Base-by-base conservation (phyloP, 2,113 vertebrate species). In the Rhabdornis inornatus region DNA sequence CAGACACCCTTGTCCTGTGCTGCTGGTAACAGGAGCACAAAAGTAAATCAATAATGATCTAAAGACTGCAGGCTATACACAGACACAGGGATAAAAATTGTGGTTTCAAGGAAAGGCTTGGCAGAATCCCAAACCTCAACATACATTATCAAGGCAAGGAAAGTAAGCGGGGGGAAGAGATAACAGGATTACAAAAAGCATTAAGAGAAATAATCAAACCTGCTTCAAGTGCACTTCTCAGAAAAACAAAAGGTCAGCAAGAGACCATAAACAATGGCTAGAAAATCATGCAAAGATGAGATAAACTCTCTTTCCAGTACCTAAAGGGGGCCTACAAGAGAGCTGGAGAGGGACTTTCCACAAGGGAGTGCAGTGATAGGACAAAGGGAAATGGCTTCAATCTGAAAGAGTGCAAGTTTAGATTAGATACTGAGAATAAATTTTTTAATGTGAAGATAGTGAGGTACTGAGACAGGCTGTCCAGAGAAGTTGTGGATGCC, bases 231-330 rank as follows among this genome's bases (percentile, higher is more conserved):
- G 64, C 63, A 85, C 50, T 52, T 87, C 75, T 95, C 75, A 70
- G 65, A 66, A 69, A 37, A 94, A 82, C 50, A 77, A 80, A 85
- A 87, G 80, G 31, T 80, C 75, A 68, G 31, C 68, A 65, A 77
- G 47, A 96, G 76, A 90, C 28, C 69, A 33, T 33, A 82, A 92
- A 94, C 69, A 95, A 90, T 56, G 64, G 64, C 56, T 86, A 91
- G 39, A 90, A 83, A 87, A 78, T 37, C 57, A 52, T 18, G 20
- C 31, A 66, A 74, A 89, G 25, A 55, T 69, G 25, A 91, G 31
- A 91, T 42, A 94, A 90, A 71, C 37, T 45, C 9, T 40, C 45
- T 33, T 74, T 82, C 33, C 49, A 70, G 64, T 24, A 44, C 71
- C 56, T 90, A 28, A 63, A 77, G 42, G 42, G 10, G 49, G 27